Evolutionary conservation across 2,888 invertebrate species (phyloP).

Genomic region (Trichogramma evanescens): DNA sequence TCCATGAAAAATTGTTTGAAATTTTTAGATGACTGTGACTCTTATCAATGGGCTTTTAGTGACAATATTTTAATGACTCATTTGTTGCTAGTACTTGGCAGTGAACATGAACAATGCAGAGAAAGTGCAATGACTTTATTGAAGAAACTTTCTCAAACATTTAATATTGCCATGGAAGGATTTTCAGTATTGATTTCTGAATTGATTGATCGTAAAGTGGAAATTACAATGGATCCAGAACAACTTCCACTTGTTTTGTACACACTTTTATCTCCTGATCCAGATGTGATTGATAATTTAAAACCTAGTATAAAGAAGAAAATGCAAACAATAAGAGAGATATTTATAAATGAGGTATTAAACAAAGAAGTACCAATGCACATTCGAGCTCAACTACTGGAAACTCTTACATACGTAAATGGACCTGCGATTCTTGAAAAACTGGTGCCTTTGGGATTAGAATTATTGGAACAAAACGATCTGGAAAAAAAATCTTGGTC

Average conservation of each 20-base stretch:
- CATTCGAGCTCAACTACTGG: conserved; percentile 49
- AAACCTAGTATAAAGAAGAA: conserved; percentile 26
- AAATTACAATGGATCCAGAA: conserved; percentile 60
- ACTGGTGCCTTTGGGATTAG: conserved; percentile 38
- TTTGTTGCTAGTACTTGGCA: conserved; percentile 55
- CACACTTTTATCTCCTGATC: conserved; percentile 55
- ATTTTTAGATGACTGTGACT: conserved; percentile 38
- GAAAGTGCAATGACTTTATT: conserved; percentile 53
- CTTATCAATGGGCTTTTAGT: conserved; percentile 35
- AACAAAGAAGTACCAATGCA: conserved; percentile 47
- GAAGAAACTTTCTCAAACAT: conserved; percentile 43
- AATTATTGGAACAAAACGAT: conserved; percentile 38
- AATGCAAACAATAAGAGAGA: conserved; percentile 30
- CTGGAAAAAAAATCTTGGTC: conserved; percentile 43
- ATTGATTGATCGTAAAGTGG: conserved; percentile 51
- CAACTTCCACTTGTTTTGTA: conserved; percentile 60
- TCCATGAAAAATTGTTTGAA: conserved; percentile 42
- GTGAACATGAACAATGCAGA: conserved; percentile 53
- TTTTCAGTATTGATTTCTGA: conserved; percentile 46
- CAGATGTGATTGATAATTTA: conserved; percentile 41
- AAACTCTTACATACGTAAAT: conserved; percentile 49
- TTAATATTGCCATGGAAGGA: conserved; percentile 39
- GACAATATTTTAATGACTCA: conserved; percentile 46
- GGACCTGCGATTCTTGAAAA: conserved; percentile 47
- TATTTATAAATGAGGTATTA: conserved; percentile 40